phyloP scores from a whole-genome alignment of 2,113 vertebrate genomes.

The Echinops telfairi region DNA sequence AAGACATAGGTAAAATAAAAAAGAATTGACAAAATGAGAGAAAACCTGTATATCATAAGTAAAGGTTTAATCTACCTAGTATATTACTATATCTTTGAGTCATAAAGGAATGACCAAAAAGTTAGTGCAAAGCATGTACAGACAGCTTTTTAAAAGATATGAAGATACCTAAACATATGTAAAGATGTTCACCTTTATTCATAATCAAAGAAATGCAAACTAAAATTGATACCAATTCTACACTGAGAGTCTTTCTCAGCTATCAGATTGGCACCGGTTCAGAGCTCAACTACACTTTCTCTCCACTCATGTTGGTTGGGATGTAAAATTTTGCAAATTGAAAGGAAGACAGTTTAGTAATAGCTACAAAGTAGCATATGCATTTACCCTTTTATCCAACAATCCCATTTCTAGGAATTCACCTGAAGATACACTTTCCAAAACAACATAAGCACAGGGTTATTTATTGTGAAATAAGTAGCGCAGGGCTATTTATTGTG shows the following conservation, averaged over 20 bases:
- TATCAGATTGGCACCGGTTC: slow-evolving; percentile 46
- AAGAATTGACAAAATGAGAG: slow-evolving; percentile 5
- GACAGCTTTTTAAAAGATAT: background rate
- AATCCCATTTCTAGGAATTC: slow-evolving; percentile 40
- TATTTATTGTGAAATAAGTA: slow-evolving; percentile 2
- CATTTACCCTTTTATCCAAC: slow-evolving; percentile 10
- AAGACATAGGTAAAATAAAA: slow-evolving; percentile 7
- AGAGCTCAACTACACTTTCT: slow-evolving; percentile 15
- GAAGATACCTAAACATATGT: slow-evolving; percentile 3
- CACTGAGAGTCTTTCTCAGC: background rate
- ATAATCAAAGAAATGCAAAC: slow-evolving; percentile 32
- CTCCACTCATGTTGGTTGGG: background rate
- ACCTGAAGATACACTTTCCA: background rate
- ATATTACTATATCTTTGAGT: background rate
- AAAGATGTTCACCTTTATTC: slow-evolving; percentile 48
- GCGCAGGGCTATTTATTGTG: background rate
- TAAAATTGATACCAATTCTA: background rate
- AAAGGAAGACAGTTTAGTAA: slow-evolving; percentile 8
- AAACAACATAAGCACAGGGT: slow-evolving; percentile 33
- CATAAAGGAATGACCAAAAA: slow-evolving; percentile 33
- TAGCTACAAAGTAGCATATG: background rate
- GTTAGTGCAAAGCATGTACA: background rate
- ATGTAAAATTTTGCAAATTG: slow-evolving; percentile 29
- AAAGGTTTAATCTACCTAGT: background rate
- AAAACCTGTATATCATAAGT: slow-evolving; percentile 46